Conservation (phyloP, 2,888 invertebrate genomes). For the Anarsia innoxiella region DNA sequence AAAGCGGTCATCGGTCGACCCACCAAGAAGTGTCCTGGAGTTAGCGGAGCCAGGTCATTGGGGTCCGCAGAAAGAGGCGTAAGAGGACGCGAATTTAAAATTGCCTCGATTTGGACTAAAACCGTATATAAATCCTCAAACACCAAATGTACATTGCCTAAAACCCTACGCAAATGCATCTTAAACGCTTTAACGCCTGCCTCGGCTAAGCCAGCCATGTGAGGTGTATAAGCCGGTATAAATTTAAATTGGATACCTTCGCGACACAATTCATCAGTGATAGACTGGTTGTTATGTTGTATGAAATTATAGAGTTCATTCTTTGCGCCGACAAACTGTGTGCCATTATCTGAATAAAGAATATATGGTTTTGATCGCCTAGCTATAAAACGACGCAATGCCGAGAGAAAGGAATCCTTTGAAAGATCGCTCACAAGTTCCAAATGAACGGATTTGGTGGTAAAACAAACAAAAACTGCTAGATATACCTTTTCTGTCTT, state of each 20-base stretch:
- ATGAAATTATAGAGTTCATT: constrained; percentile 8
- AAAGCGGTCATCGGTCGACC: constrained; percentile 13
- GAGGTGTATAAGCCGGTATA: constrained; percentile 9
- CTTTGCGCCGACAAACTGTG: constrained; percentile 14
- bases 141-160: constrained; percentile 2
- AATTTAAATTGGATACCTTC: constrained; percentile 13
- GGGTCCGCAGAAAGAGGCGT: constrained; percentile 14
- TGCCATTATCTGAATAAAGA: constrained; percentile 15
- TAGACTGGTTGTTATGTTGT: not conserved
- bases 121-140: constrained; percentile 15
- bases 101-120: constrained; percentile 14
- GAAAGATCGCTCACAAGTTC: not conserved
- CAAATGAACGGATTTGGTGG: not conserved
- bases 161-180: constrained; percentile 7
- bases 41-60: constrained; percentile 10
- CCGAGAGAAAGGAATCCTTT: not conserved
- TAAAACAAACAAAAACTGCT: constrained; percentile 1
- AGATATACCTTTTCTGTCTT: not conserved
- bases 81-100: constrained; percentile 17
- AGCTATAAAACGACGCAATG: not conserved
- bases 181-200: constrained; percentile 5
- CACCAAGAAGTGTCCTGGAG: constrained; percentile 13
- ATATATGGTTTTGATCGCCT: not conserved
- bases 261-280: not conserved
- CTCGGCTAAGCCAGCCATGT: constrained; percentile 9